Base-by-base conservation (phyloP, 2,888 invertebrate species). In the Hydrotaea cyrtoneurina region DNA sequence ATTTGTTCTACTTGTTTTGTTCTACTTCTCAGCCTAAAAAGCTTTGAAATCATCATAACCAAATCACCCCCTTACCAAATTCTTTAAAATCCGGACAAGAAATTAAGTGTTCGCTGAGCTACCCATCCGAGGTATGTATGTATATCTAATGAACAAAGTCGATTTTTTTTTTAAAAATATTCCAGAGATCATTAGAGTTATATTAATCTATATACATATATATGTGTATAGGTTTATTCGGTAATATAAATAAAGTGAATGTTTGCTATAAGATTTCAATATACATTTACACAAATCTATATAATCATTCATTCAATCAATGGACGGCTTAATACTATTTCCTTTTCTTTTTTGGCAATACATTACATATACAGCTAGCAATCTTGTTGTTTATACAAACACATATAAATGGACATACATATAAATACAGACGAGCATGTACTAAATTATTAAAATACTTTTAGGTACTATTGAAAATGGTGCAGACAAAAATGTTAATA, bases 291-390 rank as follows among this genome's bases (percentile, higher is more conserved):
- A 17, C 19, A 73, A 57, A 73, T 55, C 57, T 31, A 73, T 39
- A 55, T 36, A 53, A 11, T 43, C 53, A 50, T 69, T 66, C 66
- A 66, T 66, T 69, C 46, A 69, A 74, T 59, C 55, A 80, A 43
- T 87, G 87, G 87, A 87, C 87, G 87, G 87, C 83, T 87, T 87
- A 82, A 83, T 78, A 87, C 87, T 86, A 86, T 86, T 82, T 82
- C 23, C 59, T 59, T 80, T 71, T 2, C 59, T 59, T 80, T 71
- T 2, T 76, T 78, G 26, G 36, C 69, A 64, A 64, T 64, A 39
- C 64, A 36, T 64, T n/a, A 10, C 31, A 64, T 36, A 13, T 64
- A 64, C 11, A 64, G 36, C 8, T 62, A 31, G 15, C 2, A 31
- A n/a, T 36, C 3, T 11, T 64, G 39, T 36, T 36, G 36, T 64